These are phyloP conservation scores for Plumapathes pennacea DNA, from an alignment of 92 coral and sea anemone genomes.

Conservation along the genomic window DNA sequence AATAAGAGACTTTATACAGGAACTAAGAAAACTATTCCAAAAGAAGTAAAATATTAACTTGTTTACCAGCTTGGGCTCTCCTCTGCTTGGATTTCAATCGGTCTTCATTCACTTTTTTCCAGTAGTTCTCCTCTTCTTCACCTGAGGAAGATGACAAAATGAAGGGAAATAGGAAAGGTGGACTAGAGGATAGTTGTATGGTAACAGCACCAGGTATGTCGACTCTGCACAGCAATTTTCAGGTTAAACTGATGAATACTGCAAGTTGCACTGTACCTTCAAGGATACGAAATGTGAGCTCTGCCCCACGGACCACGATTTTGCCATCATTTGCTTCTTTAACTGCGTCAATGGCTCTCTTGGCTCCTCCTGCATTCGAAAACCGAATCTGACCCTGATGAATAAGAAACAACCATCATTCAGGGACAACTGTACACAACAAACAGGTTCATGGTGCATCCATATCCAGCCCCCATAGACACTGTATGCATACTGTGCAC, in stretches of 20 bases:
- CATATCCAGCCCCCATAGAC: no score
- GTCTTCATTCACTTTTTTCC: conserved; percentile 38
- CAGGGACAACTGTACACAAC: no score
- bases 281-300: conserved; percentile 65
- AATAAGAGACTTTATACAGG: no score
- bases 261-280: conserved; percentile 56
- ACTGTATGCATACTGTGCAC: no score
- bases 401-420: neutral
- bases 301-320: conserved; percentile 64
- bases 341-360: conserved; percentile 78
- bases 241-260: neutral
- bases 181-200: no score
- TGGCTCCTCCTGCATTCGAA: conserved; percentile 73
- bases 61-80: conserved; percentile 4
- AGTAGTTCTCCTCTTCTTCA: conserved; percentile 61
- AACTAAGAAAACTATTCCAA: neutral
- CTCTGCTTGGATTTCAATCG: conserved; percentile 22
- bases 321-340: conserved; percentile 75
- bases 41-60: neutral
- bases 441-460: no score
- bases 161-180: no score
- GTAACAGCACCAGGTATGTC: conserved; percentile 1
- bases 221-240: neutral
- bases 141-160: conserved; percentile 12
- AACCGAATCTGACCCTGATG: conserved; percentile 82